A percentile compares a stretch with the other conserved stretches of the same genome.
phyloP scores from a whole-genome alignment of 1,140 invertebrate genomes.

The Charaxes varanes region DNA sequence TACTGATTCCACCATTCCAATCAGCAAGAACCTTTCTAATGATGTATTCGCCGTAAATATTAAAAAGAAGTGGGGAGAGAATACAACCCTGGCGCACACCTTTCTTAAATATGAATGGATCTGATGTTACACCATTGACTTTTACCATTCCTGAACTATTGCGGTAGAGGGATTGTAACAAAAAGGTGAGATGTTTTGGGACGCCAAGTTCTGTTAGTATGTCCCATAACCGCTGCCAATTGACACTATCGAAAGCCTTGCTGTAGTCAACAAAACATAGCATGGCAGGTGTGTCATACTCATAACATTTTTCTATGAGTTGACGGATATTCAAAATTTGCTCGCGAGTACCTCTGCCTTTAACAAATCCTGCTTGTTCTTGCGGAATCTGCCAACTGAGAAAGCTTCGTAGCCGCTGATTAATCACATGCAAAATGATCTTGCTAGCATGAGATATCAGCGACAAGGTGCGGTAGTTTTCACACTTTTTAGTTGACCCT shows the following conservation, averaged over 20 bases:
- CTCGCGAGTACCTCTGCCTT: background rate
- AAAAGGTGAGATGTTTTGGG: background rate
- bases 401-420: background rate
- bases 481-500: too few species aligned
- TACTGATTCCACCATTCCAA: slow-evolving; percentile 5
- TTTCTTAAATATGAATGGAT: background rate
- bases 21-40: slow-evolving; percentile 4
- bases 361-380: background rate
- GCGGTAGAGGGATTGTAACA: background rate
- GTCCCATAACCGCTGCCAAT: background rate
- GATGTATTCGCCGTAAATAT: slow-evolving; percentile 8
- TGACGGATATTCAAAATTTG: background rate
- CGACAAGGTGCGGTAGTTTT: background rate
- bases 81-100: background rate
- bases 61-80: slow-evolving; percentile 8
- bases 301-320: background rate
- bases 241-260: background rate
- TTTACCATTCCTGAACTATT: background rate
- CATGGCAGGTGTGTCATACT: background rate
- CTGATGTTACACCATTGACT: background rate
- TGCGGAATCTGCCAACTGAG: background rate
- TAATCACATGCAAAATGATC: background rate
- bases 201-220: background rate
- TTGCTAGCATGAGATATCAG: background rate
- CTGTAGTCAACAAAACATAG: background rate